phyloP scores from a whole-genome alignment of 2,797 vertebrate species.

The Coregonus suidteri region DNA sequence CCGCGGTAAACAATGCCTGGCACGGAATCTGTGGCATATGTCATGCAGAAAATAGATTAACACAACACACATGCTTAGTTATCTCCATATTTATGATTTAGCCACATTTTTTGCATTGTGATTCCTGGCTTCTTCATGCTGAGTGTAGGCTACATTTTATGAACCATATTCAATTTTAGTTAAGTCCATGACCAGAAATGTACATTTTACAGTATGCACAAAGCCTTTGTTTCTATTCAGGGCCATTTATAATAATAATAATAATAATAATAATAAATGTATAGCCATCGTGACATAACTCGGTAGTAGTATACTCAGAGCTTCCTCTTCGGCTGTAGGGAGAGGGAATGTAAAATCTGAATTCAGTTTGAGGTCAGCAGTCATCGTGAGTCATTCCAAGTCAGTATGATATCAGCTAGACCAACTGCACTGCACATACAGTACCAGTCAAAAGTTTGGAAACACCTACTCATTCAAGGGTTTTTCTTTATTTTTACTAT shows the following conservation, averaged over 20 bases:
- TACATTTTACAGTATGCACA: not conserved
- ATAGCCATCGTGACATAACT: not conserved
- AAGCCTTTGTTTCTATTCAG: not conserved
- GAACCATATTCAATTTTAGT: not conserved
- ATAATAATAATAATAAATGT: not conserved
- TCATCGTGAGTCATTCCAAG: not conserved
- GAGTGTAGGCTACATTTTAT: not conserved
- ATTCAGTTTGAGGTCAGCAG: conserved; percentile 5
- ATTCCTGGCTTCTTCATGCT: not conserved
- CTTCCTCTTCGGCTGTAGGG: not conserved
- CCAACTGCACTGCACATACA: not conserved
- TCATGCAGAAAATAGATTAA: too few species aligned
- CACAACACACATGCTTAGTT: too few species aligned
- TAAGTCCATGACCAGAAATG: not conserved
- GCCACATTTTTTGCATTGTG: too few species aligned
- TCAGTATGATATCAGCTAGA: not conserved
- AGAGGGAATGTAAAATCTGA: not conserved
- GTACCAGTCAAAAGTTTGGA: too few species aligned
- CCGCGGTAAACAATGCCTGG: too few species aligned
- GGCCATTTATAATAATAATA: not conserved
- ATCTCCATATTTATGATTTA: too few species aligned
- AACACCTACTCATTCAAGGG: too few species aligned
- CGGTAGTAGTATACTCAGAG: not conserved
- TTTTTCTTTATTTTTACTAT: too few species aligned
- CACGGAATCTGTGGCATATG: too few species aligned